Evolutionary conservation across 2,888 invertebrate species (phyloP).

Genomic region (Exephanes ischioxanthus): DNA sequence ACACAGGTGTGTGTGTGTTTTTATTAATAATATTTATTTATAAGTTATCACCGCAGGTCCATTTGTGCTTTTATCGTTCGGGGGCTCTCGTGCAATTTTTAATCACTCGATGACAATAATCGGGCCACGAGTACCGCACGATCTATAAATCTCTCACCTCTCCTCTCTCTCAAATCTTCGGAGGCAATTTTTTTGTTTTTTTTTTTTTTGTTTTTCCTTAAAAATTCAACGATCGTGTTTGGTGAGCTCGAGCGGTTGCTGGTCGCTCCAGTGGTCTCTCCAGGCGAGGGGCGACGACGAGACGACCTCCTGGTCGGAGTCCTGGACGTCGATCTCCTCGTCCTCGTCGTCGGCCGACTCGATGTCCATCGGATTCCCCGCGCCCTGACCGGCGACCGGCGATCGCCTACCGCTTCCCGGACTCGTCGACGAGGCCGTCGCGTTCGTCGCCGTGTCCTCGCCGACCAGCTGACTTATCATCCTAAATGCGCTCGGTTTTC

Average conservation of each 20-base stretch:
- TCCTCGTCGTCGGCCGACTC: slow-evolving; percentile 85
- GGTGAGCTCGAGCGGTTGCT: slow-evolving; percentile 89
- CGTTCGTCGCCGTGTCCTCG: slow-evolving; percentile 78
- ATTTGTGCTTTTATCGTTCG: slow-evolving; percentile 44
- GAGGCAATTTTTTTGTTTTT: not conserved
- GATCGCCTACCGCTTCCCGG: slow-evolving; percentile 57
- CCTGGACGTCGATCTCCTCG: slow-evolving; percentile 95
- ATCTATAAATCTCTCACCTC: not conserved
- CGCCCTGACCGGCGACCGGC: slow-evolving; percentile 18
- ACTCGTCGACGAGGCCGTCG: slow-evolving; percentile 71
- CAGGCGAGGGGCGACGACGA: slow-evolving; percentile 84
- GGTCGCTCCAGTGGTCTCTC: slow-evolving; percentile 84
- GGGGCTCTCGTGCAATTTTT: not conserved
- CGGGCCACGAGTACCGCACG: slow-evolving; percentile 12
- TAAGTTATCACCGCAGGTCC: slow-evolving; percentile 19
- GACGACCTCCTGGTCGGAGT: slow-evolving; percentile 89
- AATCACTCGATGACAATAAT: slow-evolving; percentile 22
- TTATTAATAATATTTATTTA: not conserved
- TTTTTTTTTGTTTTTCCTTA: not conserved
- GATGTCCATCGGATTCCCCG: slow-evolving; percentile 69
- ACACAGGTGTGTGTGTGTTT: not conserved
- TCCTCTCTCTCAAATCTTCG: not conserved
- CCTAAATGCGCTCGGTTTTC: slow-evolving; percentile 83
- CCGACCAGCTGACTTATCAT: slow-evolving; percentile 83
- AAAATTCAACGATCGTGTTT: slow-evolving; percentile 89